phyloP scores from a whole-genome alignment of 2,797 vertebrate genomes.

The Acanthurus leucopareius region DNA sequence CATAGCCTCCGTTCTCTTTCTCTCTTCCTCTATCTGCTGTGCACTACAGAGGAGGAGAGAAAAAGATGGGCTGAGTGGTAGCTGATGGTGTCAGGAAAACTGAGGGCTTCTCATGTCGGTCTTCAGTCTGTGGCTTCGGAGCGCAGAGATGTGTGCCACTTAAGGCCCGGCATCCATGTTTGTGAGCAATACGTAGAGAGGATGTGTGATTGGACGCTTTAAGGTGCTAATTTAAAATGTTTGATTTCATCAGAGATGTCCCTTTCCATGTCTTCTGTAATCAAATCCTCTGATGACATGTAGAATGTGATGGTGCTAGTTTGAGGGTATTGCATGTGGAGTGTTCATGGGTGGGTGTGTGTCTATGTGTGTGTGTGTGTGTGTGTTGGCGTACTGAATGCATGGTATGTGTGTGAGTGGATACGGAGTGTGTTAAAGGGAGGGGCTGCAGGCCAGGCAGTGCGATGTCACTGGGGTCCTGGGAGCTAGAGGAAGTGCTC shows the following conservation, averaged over 20 bases:
- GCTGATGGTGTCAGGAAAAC: conserved; percentile 64
- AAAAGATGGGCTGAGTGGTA: conserved; percentile 62
- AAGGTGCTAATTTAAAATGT: conserved; percentile 34
- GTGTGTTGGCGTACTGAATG: conserved; percentile 75
- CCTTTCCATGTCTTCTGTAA: conserved; percentile 30
- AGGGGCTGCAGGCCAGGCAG: conserved; percentile 76
- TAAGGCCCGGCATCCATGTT: conserved; percentile 46
- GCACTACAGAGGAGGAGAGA: conserved; percentile 66
- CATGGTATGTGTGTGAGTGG: conserved; percentile 77
- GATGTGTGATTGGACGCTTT: conserved; percentile 31
- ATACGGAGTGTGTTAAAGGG: conserved; percentile 73
- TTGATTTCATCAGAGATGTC: conserved; percentile 27
- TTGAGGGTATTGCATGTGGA: conserved; percentile 49
- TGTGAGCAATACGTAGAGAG: conserved; percentile 37
- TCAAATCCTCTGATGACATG: conserved; percentile 32
- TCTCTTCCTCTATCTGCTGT: conserved; percentile 73
- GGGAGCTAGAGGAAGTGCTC: conserved; percentile 86
- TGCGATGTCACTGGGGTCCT: conserved; percentile 84
- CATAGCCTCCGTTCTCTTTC: conserved; percentile 81
- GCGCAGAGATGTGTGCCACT: conserved; percentile 30
- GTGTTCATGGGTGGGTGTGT: conserved; percentile 36
- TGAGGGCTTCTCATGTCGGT: conserved; percentile 60
- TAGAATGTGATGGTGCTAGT: conserved; percentile 41
- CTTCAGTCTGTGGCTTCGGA: conserved; percentile 47
- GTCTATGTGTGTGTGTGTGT: conserved; percentile 27